Percentiles rank a stretch among this genome's conserved stretches.
Conservation (phyloP, 2,113 vertebrate species). For the Anguilla japonica region DNA sequence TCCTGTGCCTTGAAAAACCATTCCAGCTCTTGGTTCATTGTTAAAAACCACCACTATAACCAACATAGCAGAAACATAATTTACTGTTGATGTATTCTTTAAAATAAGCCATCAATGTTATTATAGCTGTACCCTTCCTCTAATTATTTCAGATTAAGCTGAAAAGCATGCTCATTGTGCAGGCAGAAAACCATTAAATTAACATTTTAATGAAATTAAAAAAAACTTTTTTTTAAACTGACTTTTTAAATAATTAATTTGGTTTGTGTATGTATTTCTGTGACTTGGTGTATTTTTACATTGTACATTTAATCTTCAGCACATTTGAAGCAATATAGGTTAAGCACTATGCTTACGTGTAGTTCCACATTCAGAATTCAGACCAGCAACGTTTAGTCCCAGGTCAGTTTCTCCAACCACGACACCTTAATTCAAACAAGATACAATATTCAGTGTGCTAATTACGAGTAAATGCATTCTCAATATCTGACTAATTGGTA, state of each 20-base stretch:
- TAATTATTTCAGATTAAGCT: too few relatives aligned
- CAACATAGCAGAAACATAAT: too few relatives aligned
- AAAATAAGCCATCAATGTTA: too few relatives aligned
- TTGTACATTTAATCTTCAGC: not conserved
- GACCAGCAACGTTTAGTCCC: not conserved
- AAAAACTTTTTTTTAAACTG: too few relatives aligned
- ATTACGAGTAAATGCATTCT: not conserved
- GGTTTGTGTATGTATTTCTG: not conserved
- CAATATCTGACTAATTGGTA: not conserved
- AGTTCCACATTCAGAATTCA: not conserved
- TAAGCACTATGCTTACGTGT: not conserved
- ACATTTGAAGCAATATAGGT: not conserved
- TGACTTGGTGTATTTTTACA: not conserved
- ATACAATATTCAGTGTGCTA: not conserved
- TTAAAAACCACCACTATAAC: too few relatives aligned
- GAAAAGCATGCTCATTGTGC: too few relatives aligned
- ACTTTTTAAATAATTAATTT: not conserved
- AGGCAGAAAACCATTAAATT: too few relatives aligned
- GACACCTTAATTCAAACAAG: not conserved
- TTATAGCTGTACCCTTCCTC: too few relatives aligned
- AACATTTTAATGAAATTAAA: too few relatives aligned
- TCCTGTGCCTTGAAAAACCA: not conserved
- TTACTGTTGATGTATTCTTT: too few relatives aligned
- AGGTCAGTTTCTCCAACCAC: not conserved
- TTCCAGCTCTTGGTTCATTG: too few relatives aligned